phyloP scores from a whole-genome alignment of 1,140 invertebrate species.

The Palaemon carinicauda region DNA sequence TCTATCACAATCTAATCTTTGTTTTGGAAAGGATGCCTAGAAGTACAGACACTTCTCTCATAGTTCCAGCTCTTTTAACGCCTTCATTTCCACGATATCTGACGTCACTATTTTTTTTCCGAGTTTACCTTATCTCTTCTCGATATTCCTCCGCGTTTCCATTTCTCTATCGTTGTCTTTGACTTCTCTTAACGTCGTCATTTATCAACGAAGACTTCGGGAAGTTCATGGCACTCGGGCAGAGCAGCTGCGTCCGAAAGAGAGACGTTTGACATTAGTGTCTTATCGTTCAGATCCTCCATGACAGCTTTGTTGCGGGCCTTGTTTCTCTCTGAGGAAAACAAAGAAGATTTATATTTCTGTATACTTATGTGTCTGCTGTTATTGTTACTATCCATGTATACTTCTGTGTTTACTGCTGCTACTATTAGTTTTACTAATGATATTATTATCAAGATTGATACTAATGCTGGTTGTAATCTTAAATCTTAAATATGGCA shows the following conservation, averaged over 20 bases:
- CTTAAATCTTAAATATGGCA: no score
- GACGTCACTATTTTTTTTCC: not conserved
- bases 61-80: no score
- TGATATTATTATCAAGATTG: no score
- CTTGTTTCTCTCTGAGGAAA: constrained; percentile 46
- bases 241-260: constrained; percentile 35
- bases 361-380: no score
- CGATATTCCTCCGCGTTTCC: not conserved
- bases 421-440: no score
- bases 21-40: not conserved
- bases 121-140: not conserved
- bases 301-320: constrained; percentile 23
- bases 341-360: no score
- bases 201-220: constrained; percentile 49
- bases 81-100: no score
- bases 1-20: no score
- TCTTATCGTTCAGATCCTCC: constrained; percentile 52
- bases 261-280: constrained; percentile 43
- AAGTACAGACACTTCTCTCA: not conserved
- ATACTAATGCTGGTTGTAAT: no score
- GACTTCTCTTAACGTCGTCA: not conserved
- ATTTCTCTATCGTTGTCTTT: not conserved
- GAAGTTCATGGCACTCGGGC: constrained; percentile 47
- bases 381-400: no score
- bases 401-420: no score